Base-by-base conservation (phyloP, 2,113 vertebrate genomes). In the Fulmarus glacialis region DNA sequence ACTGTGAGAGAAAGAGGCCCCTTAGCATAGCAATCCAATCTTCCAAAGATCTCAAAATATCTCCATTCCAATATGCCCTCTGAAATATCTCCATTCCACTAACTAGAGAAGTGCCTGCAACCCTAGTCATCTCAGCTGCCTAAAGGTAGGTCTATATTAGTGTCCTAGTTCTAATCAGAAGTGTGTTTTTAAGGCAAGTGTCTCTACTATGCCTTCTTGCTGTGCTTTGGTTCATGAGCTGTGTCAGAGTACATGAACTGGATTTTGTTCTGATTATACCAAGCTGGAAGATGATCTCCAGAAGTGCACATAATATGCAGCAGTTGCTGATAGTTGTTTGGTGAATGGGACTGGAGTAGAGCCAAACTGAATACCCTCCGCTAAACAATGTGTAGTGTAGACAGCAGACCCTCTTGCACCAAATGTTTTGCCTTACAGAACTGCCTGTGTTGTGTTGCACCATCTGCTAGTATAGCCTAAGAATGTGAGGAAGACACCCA, bases 321-420 rank as follows among this genome's bases (percentile, higher is more conserved):
- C 18, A 12, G 6, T 86, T 89, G 15, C 26, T 79, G 17, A 4
- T 8, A 68, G 20, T 3, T 77, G 16, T 68, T 89, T 43, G 15
- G 10, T 60, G 34, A 43, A 24, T 10, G 16, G 21, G 22, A 30
- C n/a, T 52, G 12, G 9, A 75, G 5, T 19, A 32, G 11, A 90
- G 6, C 6, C 58, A 77, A 80, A 82, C 20, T 52, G 32, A 88
- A 89, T 52, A 72, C 6, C 3, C 4, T 72, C 1, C 7, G 3
- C 6, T 0, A 0, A n/a, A 63, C 40, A 71, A 1, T 4, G 5
- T 26, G 11, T 34, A 26, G 18, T 13, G 34, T 34, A 21, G 18
- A 62, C 38, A 86, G 29, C 11, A 86, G 32, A 6, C 6, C 16
- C 15, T 52, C 47, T 89, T 73, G 38, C 23, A 53, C 18, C 1